phyloP scores from a whole-genome alignment of 2,113 vertebrate genomes.

The Sapayoa aenigma region DNA sequence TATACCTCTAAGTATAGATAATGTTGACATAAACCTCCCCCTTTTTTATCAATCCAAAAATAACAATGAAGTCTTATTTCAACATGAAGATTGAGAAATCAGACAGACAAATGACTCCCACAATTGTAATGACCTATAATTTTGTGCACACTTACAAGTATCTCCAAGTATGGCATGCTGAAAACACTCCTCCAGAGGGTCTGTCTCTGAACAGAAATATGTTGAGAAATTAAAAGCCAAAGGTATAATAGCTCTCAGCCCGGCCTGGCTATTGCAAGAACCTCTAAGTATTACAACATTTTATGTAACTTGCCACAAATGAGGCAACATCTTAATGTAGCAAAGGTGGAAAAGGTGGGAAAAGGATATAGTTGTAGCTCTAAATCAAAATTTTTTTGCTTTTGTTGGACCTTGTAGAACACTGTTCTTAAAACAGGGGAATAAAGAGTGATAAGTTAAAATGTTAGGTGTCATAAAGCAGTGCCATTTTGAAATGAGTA shows the following conservation, averaged over 20 bases:
- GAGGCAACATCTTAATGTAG: background rate
- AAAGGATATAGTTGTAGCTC: background rate
- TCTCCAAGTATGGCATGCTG: background rate
- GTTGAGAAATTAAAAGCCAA: slow-evolving; percentile 5
- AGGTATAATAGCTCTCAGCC: background rate
- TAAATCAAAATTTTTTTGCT: background rate
- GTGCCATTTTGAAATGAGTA: background rate
- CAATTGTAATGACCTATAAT: slow-evolving; percentile 51
- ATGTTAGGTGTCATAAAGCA: background rate
- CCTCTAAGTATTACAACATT: background rate
- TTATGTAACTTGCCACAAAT: background rate
- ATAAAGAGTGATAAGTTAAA: background rate
- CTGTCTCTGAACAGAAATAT: background rate
- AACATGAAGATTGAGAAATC: background rate
- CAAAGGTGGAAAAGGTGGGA: background rate
- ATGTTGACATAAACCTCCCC: background rate
- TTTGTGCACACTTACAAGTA: background rate
- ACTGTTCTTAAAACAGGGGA: background rate
- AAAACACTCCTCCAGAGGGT: background rate
- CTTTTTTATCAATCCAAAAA: background rate
- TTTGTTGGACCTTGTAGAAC: background rate
- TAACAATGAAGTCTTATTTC: slow-evolving; percentile 17
- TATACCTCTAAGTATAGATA: background rate
- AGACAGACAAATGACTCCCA: slow-evolving; percentile 32
- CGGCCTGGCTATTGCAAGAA: background rate